Conservation (phyloP, 2,888 invertebrate genomes). For the Catocala nupta region DNA sequence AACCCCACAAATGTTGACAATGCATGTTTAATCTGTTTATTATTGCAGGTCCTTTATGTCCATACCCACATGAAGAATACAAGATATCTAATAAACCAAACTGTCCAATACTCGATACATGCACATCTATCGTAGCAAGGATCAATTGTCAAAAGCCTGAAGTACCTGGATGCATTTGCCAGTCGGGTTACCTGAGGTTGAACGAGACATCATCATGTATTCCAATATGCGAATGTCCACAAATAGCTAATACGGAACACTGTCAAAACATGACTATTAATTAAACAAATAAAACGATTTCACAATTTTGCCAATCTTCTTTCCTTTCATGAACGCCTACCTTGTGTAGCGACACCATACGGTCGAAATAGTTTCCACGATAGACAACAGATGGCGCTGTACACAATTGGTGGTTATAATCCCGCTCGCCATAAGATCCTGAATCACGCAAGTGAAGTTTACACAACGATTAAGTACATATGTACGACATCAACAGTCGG, state of each 20-base stretch:
- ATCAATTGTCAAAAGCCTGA: slow-evolving; percentile 40
- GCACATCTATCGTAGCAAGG: slow-evolving; percentile 39
- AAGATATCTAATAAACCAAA: slow-evolving; percentile 28
- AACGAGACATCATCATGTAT: slow-evolving; percentile 45
- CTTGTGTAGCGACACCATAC: no score
- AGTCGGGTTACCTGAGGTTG: slow-evolving; percentile 51
- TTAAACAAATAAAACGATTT: no score
- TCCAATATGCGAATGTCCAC: slow-evolving; percentile 45
- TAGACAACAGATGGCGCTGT: no score
- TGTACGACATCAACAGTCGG: no score
- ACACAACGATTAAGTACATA: no score
- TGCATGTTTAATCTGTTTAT: neutral
- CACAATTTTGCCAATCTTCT: no score
- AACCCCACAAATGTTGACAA: no score
- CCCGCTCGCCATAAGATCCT: no score
- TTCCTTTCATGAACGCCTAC: no score
- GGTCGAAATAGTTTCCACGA: no score
- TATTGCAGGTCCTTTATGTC: slow-evolving; percentile 13
- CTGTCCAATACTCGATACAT: slow-evolving; percentile 46
- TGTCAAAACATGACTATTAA: neutral
- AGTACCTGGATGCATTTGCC: slow-evolving; percentile 55
- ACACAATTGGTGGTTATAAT: no score
- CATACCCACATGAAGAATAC: slow-evolving; percentile 44
- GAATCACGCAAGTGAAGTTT: no score
- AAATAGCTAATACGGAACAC: slow-evolving; percentile 22